phyloP scores from a whole-genome alignment of 2,113 vertebrate species.

The Climacteris rufus region DNA sequence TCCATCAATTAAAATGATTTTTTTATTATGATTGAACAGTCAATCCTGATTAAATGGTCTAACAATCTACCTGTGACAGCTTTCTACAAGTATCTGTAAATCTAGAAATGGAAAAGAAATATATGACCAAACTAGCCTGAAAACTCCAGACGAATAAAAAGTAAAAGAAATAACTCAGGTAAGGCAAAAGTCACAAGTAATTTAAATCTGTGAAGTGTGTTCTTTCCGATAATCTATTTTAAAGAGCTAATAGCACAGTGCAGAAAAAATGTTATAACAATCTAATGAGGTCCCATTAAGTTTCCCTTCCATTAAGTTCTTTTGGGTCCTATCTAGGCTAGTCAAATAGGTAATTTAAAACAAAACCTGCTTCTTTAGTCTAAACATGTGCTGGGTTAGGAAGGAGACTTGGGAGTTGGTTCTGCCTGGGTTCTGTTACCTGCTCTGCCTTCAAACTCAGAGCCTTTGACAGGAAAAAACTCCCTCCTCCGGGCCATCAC shows the following conservation, averaged over 20 bases:
- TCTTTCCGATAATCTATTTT: constrained; percentile 53
- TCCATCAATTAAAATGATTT: neutral
- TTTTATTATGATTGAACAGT: neutral
- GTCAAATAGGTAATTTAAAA: constrained; percentile 53
- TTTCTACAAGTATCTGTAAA: neutral
- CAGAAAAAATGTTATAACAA: constrained; percentile 59
- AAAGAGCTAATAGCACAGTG: constrained; percentile 44
- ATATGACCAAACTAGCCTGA: neutral
- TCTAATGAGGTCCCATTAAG: constrained; percentile 63
- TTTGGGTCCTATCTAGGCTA: constrained; percentile 53
- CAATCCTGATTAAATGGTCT: neutral
- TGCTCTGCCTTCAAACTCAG: neutral
- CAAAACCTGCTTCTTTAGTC: constrained; percentile 19
- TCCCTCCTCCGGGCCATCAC: neutral
- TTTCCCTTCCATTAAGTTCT: constrained; percentile 52
- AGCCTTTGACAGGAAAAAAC: neutral
- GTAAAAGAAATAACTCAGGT: constrained; percentile 33
- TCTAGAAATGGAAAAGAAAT: neutral
- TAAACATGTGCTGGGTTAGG: constrained; percentile 29
- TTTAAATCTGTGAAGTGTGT: constrained; percentile 44
- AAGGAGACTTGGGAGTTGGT: neutral
- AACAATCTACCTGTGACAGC: neutral
- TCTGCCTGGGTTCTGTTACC: neutral
- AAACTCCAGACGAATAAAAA: neutral
- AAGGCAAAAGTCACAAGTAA: constrained; percentile 41